Conservation (phyloP, 2,888 invertebrate genomes). For the Conops quadrifasciatus region DNA sequence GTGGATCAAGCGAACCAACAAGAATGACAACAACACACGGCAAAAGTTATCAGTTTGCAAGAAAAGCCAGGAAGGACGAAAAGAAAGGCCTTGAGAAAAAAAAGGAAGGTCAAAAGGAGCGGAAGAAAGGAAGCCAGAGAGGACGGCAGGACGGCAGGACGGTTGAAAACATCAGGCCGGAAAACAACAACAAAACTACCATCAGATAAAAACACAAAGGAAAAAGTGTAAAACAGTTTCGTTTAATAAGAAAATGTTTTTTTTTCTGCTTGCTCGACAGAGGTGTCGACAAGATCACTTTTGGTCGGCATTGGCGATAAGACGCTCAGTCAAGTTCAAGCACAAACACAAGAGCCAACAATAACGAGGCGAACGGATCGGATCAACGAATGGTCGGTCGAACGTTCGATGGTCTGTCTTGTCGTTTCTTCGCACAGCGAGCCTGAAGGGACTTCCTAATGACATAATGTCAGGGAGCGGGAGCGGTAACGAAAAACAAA, state of each 20-base stretch:
- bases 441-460: no score
- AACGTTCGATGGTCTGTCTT: not conserved
- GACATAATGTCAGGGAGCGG: no score
- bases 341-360: not conserved
- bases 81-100: no score
- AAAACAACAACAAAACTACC: not conserved
- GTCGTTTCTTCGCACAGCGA: no score
- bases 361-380: not conserved
- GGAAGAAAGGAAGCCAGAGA: no score
- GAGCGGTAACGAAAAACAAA: no score
- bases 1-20: not conserved
- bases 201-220: slow-evolving; percentile 15
- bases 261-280: not conserved
- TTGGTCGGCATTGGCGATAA: slow-evolving; percentile 14
- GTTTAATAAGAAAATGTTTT: not conserved
- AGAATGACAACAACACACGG: not conserved
- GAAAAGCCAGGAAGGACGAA: no score
- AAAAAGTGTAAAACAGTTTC: not conserved
- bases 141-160: no score
- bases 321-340: not conserved
- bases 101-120: no score
- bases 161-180: slow-evolving; percentile 4
- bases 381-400: not conserved
- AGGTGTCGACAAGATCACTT: slow-evolving; percentile 24
- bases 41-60: slow-evolving; percentile 3